Evolutionary conservation across 2,888 invertebrate species (phyloP), one percentile per base, ranked within the genome.

Genomic region (Eulithis prunata): DNA sequence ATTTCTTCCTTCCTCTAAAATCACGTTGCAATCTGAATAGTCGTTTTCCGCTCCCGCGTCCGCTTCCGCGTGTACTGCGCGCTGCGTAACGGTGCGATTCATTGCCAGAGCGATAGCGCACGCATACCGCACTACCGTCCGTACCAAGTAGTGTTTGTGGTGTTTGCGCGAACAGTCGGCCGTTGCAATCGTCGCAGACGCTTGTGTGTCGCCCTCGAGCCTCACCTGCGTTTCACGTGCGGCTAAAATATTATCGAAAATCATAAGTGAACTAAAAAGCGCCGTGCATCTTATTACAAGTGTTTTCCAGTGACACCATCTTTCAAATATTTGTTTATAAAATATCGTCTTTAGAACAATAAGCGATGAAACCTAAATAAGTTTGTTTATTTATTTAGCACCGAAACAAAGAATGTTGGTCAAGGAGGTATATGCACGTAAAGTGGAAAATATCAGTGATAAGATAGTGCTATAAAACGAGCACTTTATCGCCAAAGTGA

Each of bases 391-490:
- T 70, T 73, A 62, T 65, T 68, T 65, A 58, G 57, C 60, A 68
- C 64, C 74, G 75, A 77, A 82, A 83, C 81, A 85, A 87, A 83
- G 79, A 84, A 84, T 82, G 68, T 81, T 84, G 80, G 80, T 83
- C 81, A 83, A 87, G 83, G 77, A 81, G 79, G 71, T 74, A 77
- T 70, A 74, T 71, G 77, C 71, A 74, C 71, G 76, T 80, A 75
- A 83, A 86, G 86, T 86, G 85, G 80, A 85, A 85, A 87, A 84
- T 82, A 81, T 82, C 81, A 79, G 14, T 54, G 38, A 90, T 90
- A 90, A 91, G 90, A 90, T 89, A 86, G 84, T 77, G 75, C 69
- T 75, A 73, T 72, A 76, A 70, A 49, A 75, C 75, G 71, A 69
- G 78, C 75, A 81, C 41, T 83, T 84, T 86, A 88, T 89, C 86